Base-by-base conservation (phyloP, 2,888 invertebrate species). In the Pollenia griseotomentosa region DNA sequence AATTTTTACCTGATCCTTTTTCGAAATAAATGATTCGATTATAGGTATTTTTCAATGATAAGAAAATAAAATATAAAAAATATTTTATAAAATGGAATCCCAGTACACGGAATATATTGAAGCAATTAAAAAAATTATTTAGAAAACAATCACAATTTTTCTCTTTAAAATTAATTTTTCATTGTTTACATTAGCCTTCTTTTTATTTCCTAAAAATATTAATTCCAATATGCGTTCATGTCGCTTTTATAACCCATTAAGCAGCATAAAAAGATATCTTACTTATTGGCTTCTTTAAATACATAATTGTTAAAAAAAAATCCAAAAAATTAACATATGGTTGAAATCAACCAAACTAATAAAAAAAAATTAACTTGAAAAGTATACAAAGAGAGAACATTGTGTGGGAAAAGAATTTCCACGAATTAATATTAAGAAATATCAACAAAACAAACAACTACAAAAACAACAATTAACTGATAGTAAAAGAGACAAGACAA, bases 341-440 rank as follows among this genome's bases (percentile, higher is more conserved):
- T 84, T 16, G 61, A 75, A 74, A 59, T 66, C 74, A 75, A 71
- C 74, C 44, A 65, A 57, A 70, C 42, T 51, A 53, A 48, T 44
- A 61, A 59, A 71, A 42, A 46, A 44, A 65, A 10, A 33, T 33
- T 33, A 6, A 33, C 33, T 33, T 33, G n/a, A 48, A 82, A 59
- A 68, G 23, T 23, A 11, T n/a, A 66, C 48, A 66, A 42, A 55
- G 51, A 23, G 12, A 42, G 44, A 70, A 46, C 16, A 77, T 55
- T 79, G 79, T 88, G 89, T 89, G 89, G 88, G 89, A 89, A 88
- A 89, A 88, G 85, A 88, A 88, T 88, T 88, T 88, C 86, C 78
- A 82, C 83, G 87, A 87, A 89, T 74, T 81, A 70, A 77, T 79
- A 33, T 73, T 44, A 73, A 66, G 51, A 57, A 68, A 83, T 68